Evolutionary conservation across 2,797 vertebrate genomes (phyloP).

Genomic region (Cynopterus sphinx): DNA sequence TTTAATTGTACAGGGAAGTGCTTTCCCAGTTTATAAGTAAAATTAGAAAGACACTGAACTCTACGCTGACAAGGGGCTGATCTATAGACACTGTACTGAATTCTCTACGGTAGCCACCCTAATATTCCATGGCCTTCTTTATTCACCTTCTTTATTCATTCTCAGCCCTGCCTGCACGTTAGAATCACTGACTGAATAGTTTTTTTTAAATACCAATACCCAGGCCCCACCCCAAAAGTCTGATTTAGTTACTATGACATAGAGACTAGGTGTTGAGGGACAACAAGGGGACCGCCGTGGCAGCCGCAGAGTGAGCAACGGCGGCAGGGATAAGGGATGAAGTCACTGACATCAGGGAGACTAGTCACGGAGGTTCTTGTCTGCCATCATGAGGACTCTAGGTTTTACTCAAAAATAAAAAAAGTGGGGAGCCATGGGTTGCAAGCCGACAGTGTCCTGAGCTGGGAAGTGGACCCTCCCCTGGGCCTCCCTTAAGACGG

Average conservation of each 20-base stretch:
- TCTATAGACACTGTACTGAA: neutral
- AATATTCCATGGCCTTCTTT: neutral
- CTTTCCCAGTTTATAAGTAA: neutral
- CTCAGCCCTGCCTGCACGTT: neutral
- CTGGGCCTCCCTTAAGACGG: neutral
- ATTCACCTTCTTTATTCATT: neutral
- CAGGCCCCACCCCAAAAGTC: neutral
- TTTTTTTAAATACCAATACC: neutral
- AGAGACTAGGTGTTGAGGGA: neutral
- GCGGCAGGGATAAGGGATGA: neutral
- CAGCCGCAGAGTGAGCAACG: neutral
- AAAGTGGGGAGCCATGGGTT: accelerated
- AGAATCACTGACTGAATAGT: neutral
- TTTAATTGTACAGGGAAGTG: neutral
- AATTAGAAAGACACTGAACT: neutral
- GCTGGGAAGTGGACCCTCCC: neutral
- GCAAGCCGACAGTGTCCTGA: neutral
- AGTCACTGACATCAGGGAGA: neutral
- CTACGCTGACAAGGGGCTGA: neutral
- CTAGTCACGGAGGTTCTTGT: neutral
- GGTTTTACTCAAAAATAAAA: neutral
- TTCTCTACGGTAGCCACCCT: neutral
- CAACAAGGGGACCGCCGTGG: neutral
- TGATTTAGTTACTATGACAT: neutral
- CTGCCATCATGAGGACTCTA: neutral